These are phyloP conservation scores for Ptilodon capucinus DNA, from an alignment of 2,888 invertebrate species.

Conservation along the genomic window DNA sequence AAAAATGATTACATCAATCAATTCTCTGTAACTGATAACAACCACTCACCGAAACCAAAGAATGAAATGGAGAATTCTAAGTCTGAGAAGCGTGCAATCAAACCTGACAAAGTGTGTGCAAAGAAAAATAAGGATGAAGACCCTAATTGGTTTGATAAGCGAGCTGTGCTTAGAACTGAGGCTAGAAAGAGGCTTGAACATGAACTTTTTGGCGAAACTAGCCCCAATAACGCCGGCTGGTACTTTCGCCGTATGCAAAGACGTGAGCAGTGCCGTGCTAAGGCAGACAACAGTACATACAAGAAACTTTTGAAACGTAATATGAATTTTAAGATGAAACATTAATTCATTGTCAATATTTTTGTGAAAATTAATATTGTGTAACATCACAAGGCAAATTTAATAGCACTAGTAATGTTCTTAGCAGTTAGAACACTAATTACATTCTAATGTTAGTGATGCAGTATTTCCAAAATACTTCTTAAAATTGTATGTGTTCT, in stretches of 20 bases:
- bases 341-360: constrained; percentile 31
- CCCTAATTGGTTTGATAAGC: constrained; percentile 64
- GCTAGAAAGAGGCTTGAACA: constrained; percentile 64
- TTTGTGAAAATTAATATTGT: not conserved
- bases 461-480: not conserved
- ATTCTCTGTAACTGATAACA: constrained; percentile 33
- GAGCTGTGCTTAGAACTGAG: constrained; percentile 57
- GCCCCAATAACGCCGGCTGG: constrained; percentile 67
- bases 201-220: constrained; percentile 60
- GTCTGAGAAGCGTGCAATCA: constrained; percentile 11
- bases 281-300: constrained; percentile 61
- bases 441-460: not conserved
- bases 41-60: constrained; percentile 23
- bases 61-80: constrained; percentile 14
- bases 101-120: constrained; percentile 19
- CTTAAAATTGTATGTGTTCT: not conserved
- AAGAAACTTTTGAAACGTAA: constrained; percentile 58
- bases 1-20: constrained; percentile 38
- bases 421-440: not conserved
- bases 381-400: not conserved
- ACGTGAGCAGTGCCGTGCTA: constrained; percentile 70
- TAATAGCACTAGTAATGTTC: not conserved
- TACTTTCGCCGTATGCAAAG: constrained; percentile 75
- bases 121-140: constrained; percentile 40
- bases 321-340: constrained; percentile 69